Base-by-base conservation (phyloP, 2,888 invertebrate genomes). In the Oscheius sp. region DNA sequence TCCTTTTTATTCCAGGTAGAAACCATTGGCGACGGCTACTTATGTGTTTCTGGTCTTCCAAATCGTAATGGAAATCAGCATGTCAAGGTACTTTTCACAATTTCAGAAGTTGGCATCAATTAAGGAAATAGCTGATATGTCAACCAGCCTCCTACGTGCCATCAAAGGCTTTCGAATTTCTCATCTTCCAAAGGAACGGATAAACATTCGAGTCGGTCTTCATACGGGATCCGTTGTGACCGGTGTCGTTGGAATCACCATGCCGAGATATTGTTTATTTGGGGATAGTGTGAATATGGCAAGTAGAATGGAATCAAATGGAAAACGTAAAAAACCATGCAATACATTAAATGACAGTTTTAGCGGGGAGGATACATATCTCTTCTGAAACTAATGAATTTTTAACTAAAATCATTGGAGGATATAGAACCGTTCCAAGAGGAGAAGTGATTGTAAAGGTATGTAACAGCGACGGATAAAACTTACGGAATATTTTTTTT, bases 271-370 rank as follows among this genome's bases (percentile, higher is more conserved):
- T 51, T 83, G 83, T 62, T 66, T 83, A 5, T 83, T 83, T 49
- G 83, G 83, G 26, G 83, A 83, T 67, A 75, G 80, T 8, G 81
- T 83, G 14, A 83, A 83, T 66, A 83, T 82, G 1, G 83, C 83
- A 0, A 74, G 76, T 41, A 44, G 83, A 38, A 84, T 83, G 83
- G 83, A 83, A 65, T 75, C 74, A 50, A 81, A 84, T 67, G 78
- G 82, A 47, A 82, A 83, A 72, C 83, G 41, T 41, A 12, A 41
- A 20, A n/a, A n/a, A n/a, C n/a, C n/a, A n/a, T n/a, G n/a, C n/a
- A n/a, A n/a, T n/a, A n/a, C n/a, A n/a, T n/a, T n/a, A n/a, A n/a
- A n/a, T n/a, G 5, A 41, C 14, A 41, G 20, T 41, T 41, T 12
- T 12, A 41, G 41, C 82, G 8, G 84, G 83, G n/a, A 67, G 77